Evolutionary conservation across 2,113 vertebrate species (phyloP), one percentile per base, ranked within the genome.

Genomic region (Bothrops jararaca): DNA sequence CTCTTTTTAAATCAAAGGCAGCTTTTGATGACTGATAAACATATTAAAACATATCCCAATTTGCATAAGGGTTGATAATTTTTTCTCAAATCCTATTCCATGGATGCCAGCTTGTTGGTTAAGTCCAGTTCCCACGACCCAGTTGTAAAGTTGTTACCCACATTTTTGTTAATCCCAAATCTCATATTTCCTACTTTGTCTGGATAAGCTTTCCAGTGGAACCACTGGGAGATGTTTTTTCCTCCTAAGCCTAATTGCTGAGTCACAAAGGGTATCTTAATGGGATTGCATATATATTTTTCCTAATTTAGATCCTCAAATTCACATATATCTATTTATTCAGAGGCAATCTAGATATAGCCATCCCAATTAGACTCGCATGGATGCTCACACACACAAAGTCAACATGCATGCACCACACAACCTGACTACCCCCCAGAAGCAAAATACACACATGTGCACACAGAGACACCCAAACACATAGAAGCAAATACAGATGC

Each of bases 1-100:
- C 94, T 34, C 92, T 93, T 74, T 94, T 64, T 6, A 86, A 74
- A 86, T 87, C 80, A 91, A 93, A 93, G 80, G 88, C 50, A 15
- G 1, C 88, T n/a, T 64, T 92, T 56, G 89, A 92, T 92, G 80
- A 24, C 89, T 6, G 0, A 89, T 94, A 91, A 18, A 57, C 94
- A 93, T 45, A 0, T 86, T 54, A 57, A 0, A 74, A 0, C 34
- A 50, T 91, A 60, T 91, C 0, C 0, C 80, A 89, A 10, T 86
- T 48, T 91, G 50, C n/a, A 80, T 80, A 26, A 85, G 24, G 39
- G 26, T 56, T 5, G 24, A 90, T 93, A 89, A 42, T 9, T 26
- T 89, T 94, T 91, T 85, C 89, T 56, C 50, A 69, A 69, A 69
- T 34, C 64, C 29, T 69, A 15, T 69, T 69, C 64, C 64, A 69